A percentile compares a stretch with the other conserved stretches of the same genome.
These are phyloP conservation scores for Otolemur garnettii DNA, from an alignment of 2,113 vertebrate genomes.

Conservation along the genomic window DNA sequence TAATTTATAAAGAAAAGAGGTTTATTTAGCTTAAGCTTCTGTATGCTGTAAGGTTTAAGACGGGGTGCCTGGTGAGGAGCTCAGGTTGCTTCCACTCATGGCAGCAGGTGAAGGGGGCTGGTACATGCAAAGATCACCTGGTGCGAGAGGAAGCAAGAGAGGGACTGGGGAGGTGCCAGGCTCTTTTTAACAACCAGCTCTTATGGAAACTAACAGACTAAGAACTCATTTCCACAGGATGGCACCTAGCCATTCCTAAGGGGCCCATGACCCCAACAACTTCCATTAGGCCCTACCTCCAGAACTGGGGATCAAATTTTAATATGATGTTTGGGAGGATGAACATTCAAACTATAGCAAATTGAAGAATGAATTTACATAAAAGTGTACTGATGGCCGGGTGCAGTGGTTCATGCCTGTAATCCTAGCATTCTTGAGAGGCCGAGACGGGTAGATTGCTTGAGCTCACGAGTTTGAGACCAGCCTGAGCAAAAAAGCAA, in stretches of 20 bases:
- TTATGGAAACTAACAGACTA: background rate
- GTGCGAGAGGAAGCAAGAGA: background rate
- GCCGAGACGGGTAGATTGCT: too few relatives aligned
- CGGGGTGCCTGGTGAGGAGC: background rate
- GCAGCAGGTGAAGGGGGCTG: background rate
- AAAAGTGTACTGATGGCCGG: background rate
- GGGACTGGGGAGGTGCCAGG: background rate
- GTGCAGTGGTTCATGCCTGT: too few relatives aligned
- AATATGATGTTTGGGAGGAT: background rate
- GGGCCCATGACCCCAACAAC: background rate
- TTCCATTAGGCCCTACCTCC: background rate
- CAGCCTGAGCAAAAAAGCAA: too few relatives aligned
- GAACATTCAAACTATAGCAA: background rate
- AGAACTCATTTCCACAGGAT: background rate
- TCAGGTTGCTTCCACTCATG: background rate
- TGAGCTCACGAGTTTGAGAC: too few relatives aligned
- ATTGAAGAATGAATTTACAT: constrained; percentile 28
- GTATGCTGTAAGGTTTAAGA: background rate
- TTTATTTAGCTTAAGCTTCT: background rate
- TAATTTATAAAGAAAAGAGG: background rate
- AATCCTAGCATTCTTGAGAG: too few relatives aligned
- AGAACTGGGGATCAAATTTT: background rate
- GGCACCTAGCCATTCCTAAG: background rate
- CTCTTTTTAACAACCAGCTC: background rate
- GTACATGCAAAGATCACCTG: background rate